Percentiles rank a stretch among this genome's conserved stretches.
These are phyloP conservation scores for Alloplasta piceator DNA, from an alignment of 2,888 invertebrate species.

Conservation along the genomic window DNA sequence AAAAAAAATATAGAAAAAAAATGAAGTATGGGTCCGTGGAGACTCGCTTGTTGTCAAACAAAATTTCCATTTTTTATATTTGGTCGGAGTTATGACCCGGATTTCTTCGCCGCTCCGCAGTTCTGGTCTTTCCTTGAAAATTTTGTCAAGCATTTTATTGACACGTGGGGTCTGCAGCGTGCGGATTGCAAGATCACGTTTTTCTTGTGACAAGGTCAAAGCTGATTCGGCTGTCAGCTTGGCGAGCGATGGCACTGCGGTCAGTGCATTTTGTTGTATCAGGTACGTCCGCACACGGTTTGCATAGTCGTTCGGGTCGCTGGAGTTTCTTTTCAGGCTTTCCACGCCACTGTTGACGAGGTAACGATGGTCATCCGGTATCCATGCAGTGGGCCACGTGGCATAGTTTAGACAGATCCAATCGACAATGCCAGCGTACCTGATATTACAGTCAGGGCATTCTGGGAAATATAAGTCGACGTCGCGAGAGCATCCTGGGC, in stretches of 20 bases:
- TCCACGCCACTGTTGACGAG: slow-evolving; percentile 36
- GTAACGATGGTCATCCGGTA: slow-evolving; percentile 46
- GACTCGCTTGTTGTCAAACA: too few relatives aligned
- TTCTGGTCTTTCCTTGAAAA: not conserved
- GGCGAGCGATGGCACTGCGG: not conserved
- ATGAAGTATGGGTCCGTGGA: not conserved
- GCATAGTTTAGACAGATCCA: slow-evolving; percentile 57
- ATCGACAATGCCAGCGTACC: slow-evolving; percentile 46
- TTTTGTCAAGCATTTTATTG: not conserved
- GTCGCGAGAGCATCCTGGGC: slow-evolving; percentile 47
- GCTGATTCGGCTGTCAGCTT: not conserved
- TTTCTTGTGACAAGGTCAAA: not conserved
- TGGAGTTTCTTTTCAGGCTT: slow-evolving; percentile 50
- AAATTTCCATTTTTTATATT: not conserved
- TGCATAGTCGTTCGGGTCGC: slow-evolving; percentile 18
- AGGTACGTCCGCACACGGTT: slow-evolving; percentile 42
- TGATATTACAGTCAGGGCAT: slow-evolving; percentile 60
- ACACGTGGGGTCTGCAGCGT: not conserved
- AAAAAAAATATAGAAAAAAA: not conserved
- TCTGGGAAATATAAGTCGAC: slow-evolving; percentile 37
- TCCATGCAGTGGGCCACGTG: slow-evolving; percentile 41
- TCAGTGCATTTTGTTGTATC: slow-evolving; percentile 49
- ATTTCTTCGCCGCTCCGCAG: not conserved
- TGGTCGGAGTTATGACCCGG: not conserved
- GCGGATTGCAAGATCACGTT: not conserved